Evolutionary conservation across 1,140 invertebrate species (phyloP), one percentile per base, ranked within the genome.

Genomic region (Nasonia giraulti): DNA sequence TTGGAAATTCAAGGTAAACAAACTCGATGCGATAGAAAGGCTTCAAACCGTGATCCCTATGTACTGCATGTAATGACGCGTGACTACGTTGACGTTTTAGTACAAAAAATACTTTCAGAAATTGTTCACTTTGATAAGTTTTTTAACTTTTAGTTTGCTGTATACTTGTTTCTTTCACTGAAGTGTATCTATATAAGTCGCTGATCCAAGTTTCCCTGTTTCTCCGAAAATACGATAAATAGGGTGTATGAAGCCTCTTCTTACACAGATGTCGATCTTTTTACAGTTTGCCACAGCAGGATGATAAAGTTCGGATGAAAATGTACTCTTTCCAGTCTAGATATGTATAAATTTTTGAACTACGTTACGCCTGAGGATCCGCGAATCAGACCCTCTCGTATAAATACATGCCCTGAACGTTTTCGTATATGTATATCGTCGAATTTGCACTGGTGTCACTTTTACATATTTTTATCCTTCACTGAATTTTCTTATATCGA

Each of bases 291-390:
- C 40, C 23, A 37, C 40, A 50, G 14, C 10, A 20, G 23, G 33
- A 69, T 83, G 62, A 83, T 47, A 75, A 37, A 77, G 17, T 27
- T 50, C 23, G 0, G n/a, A 14, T 76, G 44, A 40, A 33, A 79
- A 84, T 84, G 55, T 20, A 50, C n/a, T 84, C 76, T 31, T 20
- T 20, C 68, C 62, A 76, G 11, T 33, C 10, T 44, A 75, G 83
- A 84, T 84, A 84, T 80, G 77, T 84, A 84, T 84, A 84, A 84
- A 84, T 80, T 80, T 73, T 33, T 84, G 74, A 80, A 75, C 77
- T 80, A 80, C 33, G 17, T 71, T 80, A 73, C 23, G 55, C 55
- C 62, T 12, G 33, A 77, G 74, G 50, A 83, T 44, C 62, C 1
- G n/a, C 44, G 0, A 62, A 50, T 17, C 27, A 37, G 69, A 74